Evolutionary conservation across 2,113 vertebrate genomes (phyloP).

Genomic region (Struthidea cinerea): DNA sequence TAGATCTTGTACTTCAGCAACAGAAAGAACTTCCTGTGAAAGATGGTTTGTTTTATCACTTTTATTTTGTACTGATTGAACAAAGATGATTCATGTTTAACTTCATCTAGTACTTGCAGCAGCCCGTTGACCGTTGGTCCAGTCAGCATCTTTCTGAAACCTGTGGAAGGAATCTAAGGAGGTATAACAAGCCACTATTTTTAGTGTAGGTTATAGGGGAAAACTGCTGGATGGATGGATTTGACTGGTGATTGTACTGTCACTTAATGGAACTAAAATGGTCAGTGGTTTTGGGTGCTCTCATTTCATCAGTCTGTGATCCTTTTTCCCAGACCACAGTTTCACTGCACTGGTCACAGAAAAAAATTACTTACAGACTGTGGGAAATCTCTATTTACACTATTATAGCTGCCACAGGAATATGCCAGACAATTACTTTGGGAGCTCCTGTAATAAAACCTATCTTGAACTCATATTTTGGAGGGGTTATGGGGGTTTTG

Average conservation of each 20-base stretch:
- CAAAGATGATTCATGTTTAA: not conserved
- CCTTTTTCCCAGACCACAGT: not conserved
- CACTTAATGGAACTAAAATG: not conserved
- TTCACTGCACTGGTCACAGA: not conserved
- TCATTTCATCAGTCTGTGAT: not conserved
- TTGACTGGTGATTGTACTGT: not conserved
- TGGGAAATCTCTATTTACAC: not conserved
- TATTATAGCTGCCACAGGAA: not conserved
- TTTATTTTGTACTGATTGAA: not conserved
- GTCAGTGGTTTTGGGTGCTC: not conserved
- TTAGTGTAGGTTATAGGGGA: not conserved
- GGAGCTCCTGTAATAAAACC: not conserved
- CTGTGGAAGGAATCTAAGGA: not conserved
- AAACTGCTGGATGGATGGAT: not conserved
- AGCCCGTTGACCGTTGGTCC: not conserved
- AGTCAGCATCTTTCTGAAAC: not conserved
- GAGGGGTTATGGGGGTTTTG: rapidly evolving
- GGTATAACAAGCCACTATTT: not conserved
- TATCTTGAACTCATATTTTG: not conserved
- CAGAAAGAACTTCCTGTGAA: not conserved
- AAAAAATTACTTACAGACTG: not conserved
- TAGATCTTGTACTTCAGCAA: not conserved
- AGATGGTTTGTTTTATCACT: not conserved
- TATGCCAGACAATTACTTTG: not conserved
- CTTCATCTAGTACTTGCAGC: not conserved